Base-by-base conservation (phyloP, 23 tunicate genomes). In the Phallusia fumigata region DNA sequence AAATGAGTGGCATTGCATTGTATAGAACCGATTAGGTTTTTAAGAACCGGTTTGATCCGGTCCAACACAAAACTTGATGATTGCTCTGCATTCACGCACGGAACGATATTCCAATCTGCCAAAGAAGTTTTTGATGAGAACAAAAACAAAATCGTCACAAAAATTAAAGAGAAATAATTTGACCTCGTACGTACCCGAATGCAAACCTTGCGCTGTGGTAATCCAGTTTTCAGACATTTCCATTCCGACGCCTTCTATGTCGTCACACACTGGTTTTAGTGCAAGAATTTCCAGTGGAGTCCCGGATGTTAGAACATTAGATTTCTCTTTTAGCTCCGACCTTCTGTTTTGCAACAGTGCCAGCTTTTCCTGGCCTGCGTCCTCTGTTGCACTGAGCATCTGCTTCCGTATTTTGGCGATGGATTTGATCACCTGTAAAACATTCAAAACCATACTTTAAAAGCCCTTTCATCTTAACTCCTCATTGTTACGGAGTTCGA, bases 221-320 rank as follows among this genome's bases (percentile, higher is more conserved):
- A 58, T 58, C 69, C 69, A 24, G 69, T 24, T 21, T 24, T 22
- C 69, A 16, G 69, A 6, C 3, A 58, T 1, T 1, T 24, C 28
- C 28, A 16, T 6, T 19, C 5, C 8, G n/a, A 34, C 30, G 12
- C 19, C 78, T 33, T 81, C 84, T 31, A 81, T 31, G 32, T 69
- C 52, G 35, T 81, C 84, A 8, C 44, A 28, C 10, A 15, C 33
- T 19, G 72, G 18, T 81, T 65, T 81, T 12, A 81, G 77, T 5
- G 33, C 30, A 18, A 81, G 47, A 32, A 81, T 81, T 64, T 81
- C 84, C 33, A 58, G 32, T 19, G 84, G 84, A 0, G 84, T 81
- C 64, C 84, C 84, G 24, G 53, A 65, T 21, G 31, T 36, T 0
- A 69, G 32, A 3, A 81, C 76, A 2, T 51, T 51, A 33, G 36